Conservation (phyloP, 2,113 vertebrate species). For the Nannobrachium achirus region DNA sequence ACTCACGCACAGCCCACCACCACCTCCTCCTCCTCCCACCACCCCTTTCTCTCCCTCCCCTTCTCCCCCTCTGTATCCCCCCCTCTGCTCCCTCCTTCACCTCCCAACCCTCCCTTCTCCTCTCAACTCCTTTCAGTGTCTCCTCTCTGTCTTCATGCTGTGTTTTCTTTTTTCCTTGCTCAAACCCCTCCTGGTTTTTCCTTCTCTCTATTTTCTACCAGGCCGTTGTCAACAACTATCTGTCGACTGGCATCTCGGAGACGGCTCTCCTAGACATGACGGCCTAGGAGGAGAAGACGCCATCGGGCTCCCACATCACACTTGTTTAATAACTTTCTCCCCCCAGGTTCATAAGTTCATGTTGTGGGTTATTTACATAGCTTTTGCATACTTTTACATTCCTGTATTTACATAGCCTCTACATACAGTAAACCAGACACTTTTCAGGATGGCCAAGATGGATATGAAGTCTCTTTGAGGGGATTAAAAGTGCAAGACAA, state of each 20-base stretch:
- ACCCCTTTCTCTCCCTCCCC: slow-evolving; percentile 47
- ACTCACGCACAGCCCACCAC: slow-evolving; percentile 72
- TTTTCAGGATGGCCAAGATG: no score
- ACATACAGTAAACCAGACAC: no score
- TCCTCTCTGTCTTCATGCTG: slow-evolving; percentile 45
- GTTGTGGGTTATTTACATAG: background rate
- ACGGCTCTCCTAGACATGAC: no score
- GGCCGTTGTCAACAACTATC: no score
- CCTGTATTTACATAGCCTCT: no score
- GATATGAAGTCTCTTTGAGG: no score
- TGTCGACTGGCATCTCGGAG: no score
- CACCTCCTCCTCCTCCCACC: slow-evolving; percentile 13
- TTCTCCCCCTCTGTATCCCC: slow-evolving; percentile 29
- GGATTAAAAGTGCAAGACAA: no score
- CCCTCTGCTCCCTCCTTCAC: slow-evolving; percentile 27
- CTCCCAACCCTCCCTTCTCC: slow-evolving; percentile 41
- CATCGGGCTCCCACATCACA: no score
- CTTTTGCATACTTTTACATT: no score
- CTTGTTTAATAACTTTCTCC: background rate
- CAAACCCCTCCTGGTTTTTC: slow-evolving; percentile 54
- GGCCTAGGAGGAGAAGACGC: no score
- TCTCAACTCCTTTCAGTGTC: slow-evolving; percentile 66
- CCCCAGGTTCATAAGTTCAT: background rate
- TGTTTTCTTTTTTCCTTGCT: slow-evolving; percentile 47
- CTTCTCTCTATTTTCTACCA: background rate